phyloP scores from a whole-genome alignment of 2,113 vertebrate species.

The Halcyon senegalensis region DNA sequence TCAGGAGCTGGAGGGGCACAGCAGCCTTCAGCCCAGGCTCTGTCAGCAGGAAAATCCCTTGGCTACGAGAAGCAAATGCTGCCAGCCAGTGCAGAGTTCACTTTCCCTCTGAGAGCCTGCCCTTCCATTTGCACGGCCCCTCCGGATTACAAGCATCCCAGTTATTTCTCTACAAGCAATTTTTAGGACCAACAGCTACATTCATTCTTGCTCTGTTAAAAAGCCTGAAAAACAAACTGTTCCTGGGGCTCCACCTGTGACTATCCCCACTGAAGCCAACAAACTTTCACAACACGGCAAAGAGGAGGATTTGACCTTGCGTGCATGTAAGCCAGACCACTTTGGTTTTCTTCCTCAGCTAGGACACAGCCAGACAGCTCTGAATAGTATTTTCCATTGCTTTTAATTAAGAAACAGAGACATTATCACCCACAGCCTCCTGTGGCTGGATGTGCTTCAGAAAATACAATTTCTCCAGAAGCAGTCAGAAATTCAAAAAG shows the following conservation, averaged over 20 bases:
- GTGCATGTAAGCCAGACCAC: not conserved
- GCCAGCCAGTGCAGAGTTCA: slow-evolving; percentile 48
- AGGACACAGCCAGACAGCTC: not conserved
- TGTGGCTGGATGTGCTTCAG: not conserved
- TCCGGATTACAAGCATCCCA: not conserved
- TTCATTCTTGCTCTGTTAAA: not conserved
- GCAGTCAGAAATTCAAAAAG: not conserved
- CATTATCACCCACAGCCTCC: not conserved
- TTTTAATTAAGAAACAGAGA: not conserved
- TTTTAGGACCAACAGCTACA: not conserved
- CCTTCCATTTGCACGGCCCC: not conserved
- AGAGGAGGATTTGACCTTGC: not conserved
- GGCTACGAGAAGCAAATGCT: not conserved
- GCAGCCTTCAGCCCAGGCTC: not conserved
- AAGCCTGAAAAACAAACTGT: not conserved
- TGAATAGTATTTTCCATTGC: not conserved
- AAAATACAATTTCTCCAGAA: not conserved
- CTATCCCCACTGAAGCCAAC: not conserved
- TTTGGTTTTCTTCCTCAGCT: not conserved
- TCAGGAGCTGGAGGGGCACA: not conserved
- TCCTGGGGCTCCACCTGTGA: not conserved
- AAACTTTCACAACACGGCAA: not conserved
- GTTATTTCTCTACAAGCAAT: not conserved
- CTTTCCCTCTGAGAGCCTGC: not conserved
- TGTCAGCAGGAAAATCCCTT: slow-evolving; percentile 23